Base-by-base conservation (phyloP, 2,888 invertebrate genomes). In the Embidobia sp. region DNA sequence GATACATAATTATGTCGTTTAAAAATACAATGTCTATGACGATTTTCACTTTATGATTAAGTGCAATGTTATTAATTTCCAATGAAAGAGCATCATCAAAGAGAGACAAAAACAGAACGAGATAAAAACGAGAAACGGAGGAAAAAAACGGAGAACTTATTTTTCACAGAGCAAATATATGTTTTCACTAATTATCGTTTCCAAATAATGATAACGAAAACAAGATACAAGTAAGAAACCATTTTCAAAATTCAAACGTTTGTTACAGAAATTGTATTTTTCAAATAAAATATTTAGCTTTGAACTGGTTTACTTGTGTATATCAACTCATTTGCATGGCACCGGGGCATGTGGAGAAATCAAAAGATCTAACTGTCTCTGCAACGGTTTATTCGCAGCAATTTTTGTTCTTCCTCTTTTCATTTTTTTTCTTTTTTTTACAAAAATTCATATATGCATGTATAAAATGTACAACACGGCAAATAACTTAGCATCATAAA, bases 211-310 rank as follows among this genome's bases (percentile, higher is more conserved):
- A 74, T 64, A 63, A 51, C 33, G 19, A 66, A 55, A 19, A 55
- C 48, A 64, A 49, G 22, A 57, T 59, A 73, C 33, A 37, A 72
- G 5, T 66, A 59, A 59, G 27, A 73, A 22, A 73, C 13, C 31
- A 74, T 66, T 66, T 66, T 51, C 59, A 66, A 74, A 57, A 66
- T 66, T 66, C 35, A 74, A 66, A 51, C 49, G 66, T 66, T 66
- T 74, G 59, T 66, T 74, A 74, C 64, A 66, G 66, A 66, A 74
- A 63, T 66, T 66, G 74, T 74, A 74, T 74, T 66, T 74, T 74
- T 74, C 66, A 74, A 74, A 74, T 74, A 66, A 66, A 57, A 74
- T 53, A 59, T 66, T 59, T 59, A 66, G 66, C 64, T 73, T 73
- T 73, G 46, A 73, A 57, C 49, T 73, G 49, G 53, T 29, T 64